Conservation (phyloP, 2,797 vertebrate genomes). For the Microchirus variegatus region DNA sequence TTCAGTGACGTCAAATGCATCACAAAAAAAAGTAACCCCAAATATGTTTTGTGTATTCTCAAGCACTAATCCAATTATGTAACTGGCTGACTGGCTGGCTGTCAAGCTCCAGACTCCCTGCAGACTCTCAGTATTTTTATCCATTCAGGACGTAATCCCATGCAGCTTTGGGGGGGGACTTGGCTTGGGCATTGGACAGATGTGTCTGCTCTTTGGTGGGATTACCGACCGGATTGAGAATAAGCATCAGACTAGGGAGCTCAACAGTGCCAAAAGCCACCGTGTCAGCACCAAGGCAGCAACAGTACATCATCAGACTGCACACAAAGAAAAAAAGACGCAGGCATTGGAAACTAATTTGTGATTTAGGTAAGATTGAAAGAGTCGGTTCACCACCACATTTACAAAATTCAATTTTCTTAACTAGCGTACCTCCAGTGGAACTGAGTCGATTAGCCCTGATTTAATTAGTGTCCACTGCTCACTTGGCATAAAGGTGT, state of each 20-base stretch:
- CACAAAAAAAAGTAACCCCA: constrained; percentile 39
- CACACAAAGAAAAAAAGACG: constrained; percentile 1
- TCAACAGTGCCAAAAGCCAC: constrained; percentile 35
- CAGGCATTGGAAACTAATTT: constrained; percentile 11
- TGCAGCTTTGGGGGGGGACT: constrained; percentile 69
- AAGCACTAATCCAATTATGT: constrained; percentile 69
- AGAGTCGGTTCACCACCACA: neutral
- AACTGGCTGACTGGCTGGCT: constrained; percentile 60
- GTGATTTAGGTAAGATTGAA: constrained; percentile 11
- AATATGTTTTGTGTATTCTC: constrained; percentile 51
- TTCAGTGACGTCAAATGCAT: constrained; percentile 39
- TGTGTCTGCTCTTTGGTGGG: constrained; percentile 67
- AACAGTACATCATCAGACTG: constrained; percentile 29
- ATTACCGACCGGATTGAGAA: constrained; percentile 74
- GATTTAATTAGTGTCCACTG: neutral
- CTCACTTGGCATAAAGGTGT: neutral
- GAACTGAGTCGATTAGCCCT: neutral
- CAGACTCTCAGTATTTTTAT: constrained; percentile 59
- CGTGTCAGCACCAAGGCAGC: constrained; percentile 24
- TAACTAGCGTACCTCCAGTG: neutral
- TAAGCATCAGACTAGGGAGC: constrained; percentile 59
- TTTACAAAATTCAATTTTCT: constrained; percentile 15
- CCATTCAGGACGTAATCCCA: constrained; percentile 70
- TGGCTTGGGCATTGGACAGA: constrained; percentile 67
- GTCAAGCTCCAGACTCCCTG: constrained; percentile 60